Conservation (phyloP, 2,888 invertebrate species). For the Sipha maydis region DNA sequence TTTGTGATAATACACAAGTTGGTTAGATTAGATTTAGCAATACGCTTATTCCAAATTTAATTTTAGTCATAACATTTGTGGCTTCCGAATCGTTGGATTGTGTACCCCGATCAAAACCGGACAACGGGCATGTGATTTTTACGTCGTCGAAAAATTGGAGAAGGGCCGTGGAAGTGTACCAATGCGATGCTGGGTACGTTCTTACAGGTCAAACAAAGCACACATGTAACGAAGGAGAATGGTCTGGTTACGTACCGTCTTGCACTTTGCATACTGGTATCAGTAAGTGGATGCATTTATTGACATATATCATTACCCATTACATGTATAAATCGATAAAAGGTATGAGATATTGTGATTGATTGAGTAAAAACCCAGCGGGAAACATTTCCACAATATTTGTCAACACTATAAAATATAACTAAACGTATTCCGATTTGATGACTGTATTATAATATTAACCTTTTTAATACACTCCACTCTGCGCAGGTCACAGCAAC, state of each 20-base stretch:
- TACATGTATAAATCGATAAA: neutral
- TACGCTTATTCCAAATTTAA: neutral
- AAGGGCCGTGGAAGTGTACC: conserved; percentile 51
- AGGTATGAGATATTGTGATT: neutral
- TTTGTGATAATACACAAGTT: too few relatives aligned
- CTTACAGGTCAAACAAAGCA: conserved; percentile 37
- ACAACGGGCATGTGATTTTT: conserved; percentile 34
- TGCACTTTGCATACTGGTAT: neutral
- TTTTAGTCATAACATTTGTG: neutral
- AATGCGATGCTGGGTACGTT: conserved; percentile 40
- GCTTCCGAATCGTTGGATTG: conserved; percentile 19
- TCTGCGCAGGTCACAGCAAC: neutral
- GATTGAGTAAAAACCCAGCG: conserved; percentile 13
- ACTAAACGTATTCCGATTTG: neutral
- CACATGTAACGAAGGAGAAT: conserved; percentile 38
- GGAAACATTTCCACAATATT: conserved; percentile 12
- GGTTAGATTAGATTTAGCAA: too few relatives aligned
- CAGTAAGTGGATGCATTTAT: conserved; percentile 26
- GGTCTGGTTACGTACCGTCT: conserved; percentile 49
- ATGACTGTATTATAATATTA: neutral
- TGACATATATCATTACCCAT: neutral
- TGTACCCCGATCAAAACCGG: conserved; percentile 25
- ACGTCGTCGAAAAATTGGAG: conserved; percentile 53
- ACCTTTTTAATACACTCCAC: conserved; percentile 21
- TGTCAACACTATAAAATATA: conserved; percentile 3